A percentile compares a stretch with the other conserved stretches of the same genome.
Evolutionary conservation across 2,797 vertebrate genomes (phyloP).

Genomic region (Numenius phaeopus): DNA sequence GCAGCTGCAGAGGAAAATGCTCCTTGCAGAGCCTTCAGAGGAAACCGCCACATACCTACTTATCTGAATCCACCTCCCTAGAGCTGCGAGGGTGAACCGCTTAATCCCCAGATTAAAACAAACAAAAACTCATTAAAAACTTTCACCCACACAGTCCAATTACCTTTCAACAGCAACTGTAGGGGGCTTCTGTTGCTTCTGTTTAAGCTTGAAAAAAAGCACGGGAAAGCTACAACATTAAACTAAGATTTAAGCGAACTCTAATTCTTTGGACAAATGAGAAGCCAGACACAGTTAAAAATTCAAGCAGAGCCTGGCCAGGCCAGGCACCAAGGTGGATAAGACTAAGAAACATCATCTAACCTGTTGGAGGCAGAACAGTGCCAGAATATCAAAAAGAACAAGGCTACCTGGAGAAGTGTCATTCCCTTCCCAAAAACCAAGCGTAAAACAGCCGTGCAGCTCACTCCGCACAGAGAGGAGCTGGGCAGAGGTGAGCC

Average conservation of each 20-base stretch:
- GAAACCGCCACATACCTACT: neutral
- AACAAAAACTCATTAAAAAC: constrained; percentile 25
- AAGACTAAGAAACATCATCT: neutral
- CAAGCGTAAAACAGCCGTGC: neutral
- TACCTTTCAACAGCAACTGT: neutral
- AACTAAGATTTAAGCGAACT: neutral
- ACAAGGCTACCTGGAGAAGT: neutral
- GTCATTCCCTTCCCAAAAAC: neutral
- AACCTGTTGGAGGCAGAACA: neutral
- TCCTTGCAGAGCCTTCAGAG: neutral
- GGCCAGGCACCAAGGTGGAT: neutral
- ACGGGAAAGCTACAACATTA: neutral
- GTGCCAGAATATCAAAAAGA: neutral
- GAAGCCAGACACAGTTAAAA: neutral
- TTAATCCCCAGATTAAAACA: neutral
- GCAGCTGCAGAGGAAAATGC: neutral
- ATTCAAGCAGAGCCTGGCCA: neutral
- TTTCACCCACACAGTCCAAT: neutral
- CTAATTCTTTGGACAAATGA: neutral
- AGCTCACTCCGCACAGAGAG: neutral
- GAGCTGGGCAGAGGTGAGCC: too few relatives aligned
- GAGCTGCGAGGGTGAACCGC: neutral
- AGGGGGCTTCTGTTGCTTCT: neutral
- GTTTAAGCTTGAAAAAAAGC: neutral
- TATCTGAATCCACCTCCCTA: neutral